Conservation (phyloP, 1,140 invertebrate species). For the Papilio machaon region DNA sequence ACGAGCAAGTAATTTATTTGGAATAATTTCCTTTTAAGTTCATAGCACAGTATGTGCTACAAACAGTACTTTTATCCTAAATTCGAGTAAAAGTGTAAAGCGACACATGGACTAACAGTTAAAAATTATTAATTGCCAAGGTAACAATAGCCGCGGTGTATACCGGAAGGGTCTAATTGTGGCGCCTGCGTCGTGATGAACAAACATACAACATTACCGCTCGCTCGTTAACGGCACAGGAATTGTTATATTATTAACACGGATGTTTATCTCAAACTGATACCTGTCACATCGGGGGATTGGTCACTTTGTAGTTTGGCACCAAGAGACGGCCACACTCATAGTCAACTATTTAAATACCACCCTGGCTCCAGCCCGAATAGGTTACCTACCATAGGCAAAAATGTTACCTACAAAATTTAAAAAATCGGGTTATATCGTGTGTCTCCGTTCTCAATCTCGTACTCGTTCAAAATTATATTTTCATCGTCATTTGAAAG, state of each 20-base stretch:
- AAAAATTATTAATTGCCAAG: slow-evolving; percentile 3
- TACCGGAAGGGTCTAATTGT: slow-evolving; percentile 15
- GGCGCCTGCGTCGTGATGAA: background rate
- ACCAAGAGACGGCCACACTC: background rate
- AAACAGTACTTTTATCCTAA: background rate
- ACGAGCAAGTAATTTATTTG: background rate
- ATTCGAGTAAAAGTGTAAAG: background rate
- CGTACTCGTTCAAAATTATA: too few relatives aligned
- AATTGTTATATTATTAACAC: slow-evolving; percentile 20
- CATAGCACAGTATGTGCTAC: background rate
- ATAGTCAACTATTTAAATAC: background rate
- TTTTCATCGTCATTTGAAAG: too few relatives aligned
- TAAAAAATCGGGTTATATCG: too few relatives aligned
- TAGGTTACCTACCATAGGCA: too few relatives aligned
- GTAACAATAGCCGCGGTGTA: slow-evolving; percentile 5
- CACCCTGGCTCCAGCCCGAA: too few relatives aligned
- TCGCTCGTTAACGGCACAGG: background rate
- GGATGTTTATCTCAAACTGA: slow-evolving; percentile 1
- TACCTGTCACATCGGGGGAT: background rate
- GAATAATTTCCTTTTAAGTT: background rate
- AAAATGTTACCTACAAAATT: too few relatives aligned
- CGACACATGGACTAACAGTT: background rate
- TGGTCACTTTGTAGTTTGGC: background rate
- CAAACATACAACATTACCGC: slow-evolving; percentile 1
- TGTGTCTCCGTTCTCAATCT: too few relatives aligned